Evolutionary conservation across 2,113 vertebrate genomes (phyloP), one percentile per base, ranked within the genome.

Genomic region (Coreoperca whiteheadi): DNA sequence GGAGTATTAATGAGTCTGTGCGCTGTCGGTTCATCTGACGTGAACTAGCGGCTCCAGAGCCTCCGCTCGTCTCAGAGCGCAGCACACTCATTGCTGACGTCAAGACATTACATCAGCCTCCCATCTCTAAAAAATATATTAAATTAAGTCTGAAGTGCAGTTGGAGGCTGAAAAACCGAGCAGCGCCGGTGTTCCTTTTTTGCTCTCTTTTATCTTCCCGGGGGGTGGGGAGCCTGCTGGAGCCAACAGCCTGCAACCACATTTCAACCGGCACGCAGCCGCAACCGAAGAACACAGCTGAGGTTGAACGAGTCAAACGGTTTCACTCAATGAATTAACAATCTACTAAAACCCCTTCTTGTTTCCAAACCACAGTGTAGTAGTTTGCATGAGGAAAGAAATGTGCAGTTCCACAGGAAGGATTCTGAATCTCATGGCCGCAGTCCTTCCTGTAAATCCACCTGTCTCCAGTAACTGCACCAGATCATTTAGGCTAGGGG

Each of bases 181-280:
- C 72, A 61, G 66, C 1, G 63, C 37, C 11, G 28, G 81, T 70
- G 65, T 83, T 88, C 75, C 57, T 57, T 76, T 78, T 57, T 72
- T 16, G 41, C 50, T 66, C 66, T 54, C 87, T 82, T 80, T 79
- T 32, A 79, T 74, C 82, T 82, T 82, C 80, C 76, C 41, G 2
- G 76, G 86, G 79, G 69, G 73, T 59, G 73, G 74, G 70, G 79
- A 79, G 77, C 11, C 83, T 54, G 83, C 4, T 41, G 77, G 53
- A 88, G 77, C 88, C 53, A 82, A 82, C 84, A 82, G 84, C 86
- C 81, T 54, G 50, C 70, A 83, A 77, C 63, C 70, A 51, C 28
- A 2, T 66, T 0, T 0, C 64, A 39, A 39, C 48, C 39, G 51
- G 41, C 74, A 60, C 59, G 54, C 21, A 28, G 75, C n/a, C 37